phyloP scores from a whole-genome alignment of 2,113 vertebrate genomes.

The Rhombomys opimus region DNA sequence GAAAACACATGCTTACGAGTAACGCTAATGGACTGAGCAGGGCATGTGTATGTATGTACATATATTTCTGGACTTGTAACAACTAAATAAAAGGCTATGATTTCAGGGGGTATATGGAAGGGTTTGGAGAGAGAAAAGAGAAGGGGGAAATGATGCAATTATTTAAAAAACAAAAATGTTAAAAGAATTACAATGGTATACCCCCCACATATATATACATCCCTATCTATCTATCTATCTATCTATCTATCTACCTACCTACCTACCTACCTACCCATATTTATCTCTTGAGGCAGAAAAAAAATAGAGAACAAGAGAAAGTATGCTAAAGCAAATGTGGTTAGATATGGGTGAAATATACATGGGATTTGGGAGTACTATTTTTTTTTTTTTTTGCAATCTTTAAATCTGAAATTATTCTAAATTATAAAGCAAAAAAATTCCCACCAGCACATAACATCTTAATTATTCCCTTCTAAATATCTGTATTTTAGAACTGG shows the following conservation, averaged over 20 bases:
- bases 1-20: background rate
- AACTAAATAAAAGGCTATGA: background rate
- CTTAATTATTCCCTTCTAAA: slow-evolving; percentile 48
- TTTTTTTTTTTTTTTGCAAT: background rate
- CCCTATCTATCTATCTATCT: background rate
- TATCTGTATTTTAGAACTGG: background rate
- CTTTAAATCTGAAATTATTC: slow-evolving; percentile 54
- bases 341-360: background rate
- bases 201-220: background rate
- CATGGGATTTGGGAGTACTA: background rate
- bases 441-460: background rate
- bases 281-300: background rate
- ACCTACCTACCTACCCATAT: background rate
- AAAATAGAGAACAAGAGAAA: background rate
- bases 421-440: slow-evolving; percentile 39
- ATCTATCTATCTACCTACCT: background rate
- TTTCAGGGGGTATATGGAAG: background rate
- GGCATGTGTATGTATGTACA: background rate
- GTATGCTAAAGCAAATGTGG: slow-evolving; percentile 30
- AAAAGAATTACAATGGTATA: background rate
- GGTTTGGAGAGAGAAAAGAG: background rate
- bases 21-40: background rate
- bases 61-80: background rate
- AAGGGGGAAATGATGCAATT: background rate
- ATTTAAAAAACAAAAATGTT: background rate